phyloP scores from a whole-genome alignment of 2,888 invertebrate species.

The Cephus pygmeus region DNA sequence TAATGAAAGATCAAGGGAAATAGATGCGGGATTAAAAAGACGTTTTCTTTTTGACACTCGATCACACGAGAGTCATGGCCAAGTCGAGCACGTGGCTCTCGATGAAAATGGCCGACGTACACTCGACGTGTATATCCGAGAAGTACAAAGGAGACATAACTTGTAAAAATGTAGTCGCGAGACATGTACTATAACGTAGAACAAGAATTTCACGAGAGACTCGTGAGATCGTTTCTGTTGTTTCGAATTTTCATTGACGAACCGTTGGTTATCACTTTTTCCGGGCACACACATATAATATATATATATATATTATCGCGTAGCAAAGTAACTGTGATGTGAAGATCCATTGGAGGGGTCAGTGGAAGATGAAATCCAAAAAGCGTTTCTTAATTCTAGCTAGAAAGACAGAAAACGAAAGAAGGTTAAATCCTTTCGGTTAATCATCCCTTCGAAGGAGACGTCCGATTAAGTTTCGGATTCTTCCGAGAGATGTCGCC shows the following conservation, averaged over 20 bases:
- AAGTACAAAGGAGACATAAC: slow-evolving; percentile 36
- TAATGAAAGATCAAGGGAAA: not conserved
- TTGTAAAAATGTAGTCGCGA: slow-evolving; percentile 26
- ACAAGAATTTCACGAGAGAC: not conserved
- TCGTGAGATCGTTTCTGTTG: not conserved
- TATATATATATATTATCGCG: not conserved
- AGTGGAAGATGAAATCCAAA: not conserved
- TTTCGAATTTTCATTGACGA: not conserved
- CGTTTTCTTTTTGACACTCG: not conserved
- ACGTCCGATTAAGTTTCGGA: not conserved
- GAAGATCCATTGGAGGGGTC: not conserved
- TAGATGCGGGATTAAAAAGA: not conserved
- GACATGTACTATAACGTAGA: slow-evolving; percentile 31
- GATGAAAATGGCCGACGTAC: not conserved
- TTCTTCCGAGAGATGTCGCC: not conserved
- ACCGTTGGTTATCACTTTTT: too few species aligned
- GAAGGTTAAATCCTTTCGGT: not conserved
- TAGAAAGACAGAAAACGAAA: not conserved
- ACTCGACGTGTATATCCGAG: slow-evolving; percentile 9
- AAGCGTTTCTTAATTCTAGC: not conserved
- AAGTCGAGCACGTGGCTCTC: not conserved
- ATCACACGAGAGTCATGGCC: not conserved
- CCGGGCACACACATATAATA: not conserved
- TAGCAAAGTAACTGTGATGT: not conserved
- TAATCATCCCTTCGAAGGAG: not conserved